phyloP scores from a whole-genome alignment of 2,888 invertebrate species.

The Melitaea athalia region DNA sequence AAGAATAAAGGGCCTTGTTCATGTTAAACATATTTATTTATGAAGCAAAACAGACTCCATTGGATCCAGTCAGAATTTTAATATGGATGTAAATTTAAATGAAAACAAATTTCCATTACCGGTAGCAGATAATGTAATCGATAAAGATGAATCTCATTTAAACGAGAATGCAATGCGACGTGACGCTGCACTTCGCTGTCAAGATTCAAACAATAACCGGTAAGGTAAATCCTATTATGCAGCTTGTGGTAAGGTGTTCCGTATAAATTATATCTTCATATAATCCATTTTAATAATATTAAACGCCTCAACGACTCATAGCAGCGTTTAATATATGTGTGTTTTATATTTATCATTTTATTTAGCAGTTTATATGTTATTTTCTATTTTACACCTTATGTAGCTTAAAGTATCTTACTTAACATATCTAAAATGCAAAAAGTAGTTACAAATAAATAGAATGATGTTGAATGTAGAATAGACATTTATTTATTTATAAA shows the following conservation, averaged over 20 bases:
- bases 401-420: no score
- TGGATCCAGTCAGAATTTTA: constrained; percentile 7
- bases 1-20: no score
- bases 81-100: constrained; percentile 26
- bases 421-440: no score
- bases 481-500: no score
- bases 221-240: background rate
- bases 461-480: no score
- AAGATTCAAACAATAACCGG: constrained; percentile 39
- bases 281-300: background rate
- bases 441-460: no score
- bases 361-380: no score
- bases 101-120: constrained; percentile 42
- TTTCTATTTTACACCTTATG: no score
- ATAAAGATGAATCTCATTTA: constrained; percentile 65
- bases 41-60: background rate
- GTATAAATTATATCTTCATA: background rate
- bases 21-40: no score
- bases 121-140: constrained; percentile 66
- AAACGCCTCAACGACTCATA: no score
- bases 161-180: constrained; percentile 55
- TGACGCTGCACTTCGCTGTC: constrained; percentile 60
- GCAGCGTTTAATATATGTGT: background rate
- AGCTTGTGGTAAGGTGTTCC: constrained; percentile 1
- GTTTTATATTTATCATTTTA: background rate